Conservation (phyloP, 1,140 invertebrate genomes). For the Triops cancriformis region DNA sequence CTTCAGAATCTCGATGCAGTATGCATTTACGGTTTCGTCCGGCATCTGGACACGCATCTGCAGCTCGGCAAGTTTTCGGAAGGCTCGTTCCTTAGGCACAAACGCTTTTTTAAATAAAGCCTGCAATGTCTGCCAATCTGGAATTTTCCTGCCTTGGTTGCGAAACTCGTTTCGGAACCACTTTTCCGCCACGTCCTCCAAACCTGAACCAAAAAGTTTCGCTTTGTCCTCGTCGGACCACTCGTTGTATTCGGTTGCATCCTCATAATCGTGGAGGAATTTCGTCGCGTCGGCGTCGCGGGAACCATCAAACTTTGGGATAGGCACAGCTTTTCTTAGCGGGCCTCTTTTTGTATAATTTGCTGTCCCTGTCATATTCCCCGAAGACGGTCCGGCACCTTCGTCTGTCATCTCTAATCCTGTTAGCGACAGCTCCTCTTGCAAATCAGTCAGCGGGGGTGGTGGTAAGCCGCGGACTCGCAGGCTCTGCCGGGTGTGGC, state of each 20-base stretch:
- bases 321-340: not conserved
- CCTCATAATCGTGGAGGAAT: not conserved
- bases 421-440: not conserved
- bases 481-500: not conserved
- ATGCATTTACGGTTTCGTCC: not conserved
- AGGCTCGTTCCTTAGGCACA: not conserved
- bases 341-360: not conserved
- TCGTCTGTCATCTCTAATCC: not conserved
- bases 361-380: not conserved
- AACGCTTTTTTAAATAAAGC: not conserved
- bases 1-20: not conserved
- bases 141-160: not conserved
- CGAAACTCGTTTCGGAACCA: not conserved
- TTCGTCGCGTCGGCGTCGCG: not conserved
- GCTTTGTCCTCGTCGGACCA: not conserved
- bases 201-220: not conserved
- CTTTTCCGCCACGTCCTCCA: not conserved
- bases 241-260: not conserved
- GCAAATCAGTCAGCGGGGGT: not conserved
- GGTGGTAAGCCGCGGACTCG: not conserved
- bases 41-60: not conserved
- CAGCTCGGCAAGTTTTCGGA: not conserved
- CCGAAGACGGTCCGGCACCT: not conserved
- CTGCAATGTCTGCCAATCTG: not conserved
- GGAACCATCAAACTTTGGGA: not conserved